Base-by-base conservation (phyloP, 2,797 vertebrate genomes). In the Morus bassanus region DNA sequence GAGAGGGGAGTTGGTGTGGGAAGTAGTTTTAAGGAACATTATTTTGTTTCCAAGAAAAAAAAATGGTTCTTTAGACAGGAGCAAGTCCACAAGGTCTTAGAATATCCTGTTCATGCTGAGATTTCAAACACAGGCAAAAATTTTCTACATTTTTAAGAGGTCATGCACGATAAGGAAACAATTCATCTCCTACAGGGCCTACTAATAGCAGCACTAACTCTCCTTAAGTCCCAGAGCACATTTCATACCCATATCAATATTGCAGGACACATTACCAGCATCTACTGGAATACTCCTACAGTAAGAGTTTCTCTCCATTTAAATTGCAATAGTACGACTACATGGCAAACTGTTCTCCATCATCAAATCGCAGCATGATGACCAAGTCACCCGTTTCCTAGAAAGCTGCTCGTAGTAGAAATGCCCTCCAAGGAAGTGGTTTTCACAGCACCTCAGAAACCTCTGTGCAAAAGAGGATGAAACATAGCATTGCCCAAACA, bases 101-200 rank as follows among this genome's bases (percentile, higher is more conserved):
- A 81, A 76, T 79, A 90, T 76, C 69, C 54, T 73, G 59, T 67
- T 95, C 94, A 95, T 60, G 56, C 89, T 95, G 83, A 84, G 93
- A 90, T 94, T 88, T 81, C 83, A 95, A 95, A 93, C 46, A 93
- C 18, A 81, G 31, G 50, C 65, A 96, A 91, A 94, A 83, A 85
- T 82, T 74, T 94, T 93, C 83, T 89, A 53, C 59, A 85, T 91
- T 96, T 96, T 96, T 94, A 88, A 80, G 80, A 94, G 83, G 83
- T 89, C 85, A 85, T 27, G 30, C 43, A 30, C 37, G 46, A 84
- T 94, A 95, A 89, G 54, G 63, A 94, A 96, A 92, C 48, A 94
- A 90, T 79, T 90, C 16, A 59, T 86, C 46, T 88, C 70, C 59
- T 56, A 61, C 28, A 75, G 72, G 50, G 61, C 14, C 54, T 82